Percentiles rank a stretch among this genome's conserved stretches.
These are phyloP conservation scores for Palythoa grandis DNA, from an alignment of 92 coral and sea anemone species.

Conservation along the genomic window DNA sequence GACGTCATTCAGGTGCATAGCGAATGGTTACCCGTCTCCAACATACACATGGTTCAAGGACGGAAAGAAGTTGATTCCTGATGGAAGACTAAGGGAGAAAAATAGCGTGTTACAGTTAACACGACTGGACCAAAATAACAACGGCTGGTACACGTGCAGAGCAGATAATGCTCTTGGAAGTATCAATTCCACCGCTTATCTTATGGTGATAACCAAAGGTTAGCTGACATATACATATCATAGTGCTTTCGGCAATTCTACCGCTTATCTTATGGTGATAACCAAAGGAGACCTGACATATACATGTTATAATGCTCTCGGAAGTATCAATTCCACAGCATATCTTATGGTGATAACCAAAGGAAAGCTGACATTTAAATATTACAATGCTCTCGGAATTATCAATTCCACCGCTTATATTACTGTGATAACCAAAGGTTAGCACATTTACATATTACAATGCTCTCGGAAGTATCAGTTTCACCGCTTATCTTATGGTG, in stretches of 20 bases:
- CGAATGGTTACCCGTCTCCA: slow-evolving; percentile 26
- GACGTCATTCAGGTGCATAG: slow-evolving; percentile 9
- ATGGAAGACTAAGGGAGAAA: not conserved
- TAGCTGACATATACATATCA: not conserved
- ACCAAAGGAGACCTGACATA: not conserved
- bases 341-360: not conserved
- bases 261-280: slow-evolving; percentile 6
- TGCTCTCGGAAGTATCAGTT: too few species aligned
- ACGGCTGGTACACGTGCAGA: slow-evolving; percentile 30
- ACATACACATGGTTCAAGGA: slow-evolving; percentile 25
- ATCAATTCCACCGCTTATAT: slow-evolving; percentile 28
- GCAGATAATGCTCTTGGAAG: slow-evolving; percentile 18
- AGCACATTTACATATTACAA: not conserved
- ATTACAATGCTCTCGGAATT: slow-evolving; percentile 3
- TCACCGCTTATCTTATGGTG: too few species aligned
- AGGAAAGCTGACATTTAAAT: not conserved
- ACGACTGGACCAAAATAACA: not conserved
- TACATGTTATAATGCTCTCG: not conserved
- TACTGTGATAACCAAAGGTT: not conserved
- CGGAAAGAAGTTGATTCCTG: slow-evolving; percentile 3
- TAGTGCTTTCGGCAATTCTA: slow-evolving; percentile 16
- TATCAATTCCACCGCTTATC: slow-evolving; percentile 27
- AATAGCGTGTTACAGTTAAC: not conserved
- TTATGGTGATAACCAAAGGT: not conserved
- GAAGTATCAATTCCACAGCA: slow-evolving; percentile 17